Conservation (phyloP, 1,140 invertebrate genomes). For the Panagrolaimus sp. region DNA sequence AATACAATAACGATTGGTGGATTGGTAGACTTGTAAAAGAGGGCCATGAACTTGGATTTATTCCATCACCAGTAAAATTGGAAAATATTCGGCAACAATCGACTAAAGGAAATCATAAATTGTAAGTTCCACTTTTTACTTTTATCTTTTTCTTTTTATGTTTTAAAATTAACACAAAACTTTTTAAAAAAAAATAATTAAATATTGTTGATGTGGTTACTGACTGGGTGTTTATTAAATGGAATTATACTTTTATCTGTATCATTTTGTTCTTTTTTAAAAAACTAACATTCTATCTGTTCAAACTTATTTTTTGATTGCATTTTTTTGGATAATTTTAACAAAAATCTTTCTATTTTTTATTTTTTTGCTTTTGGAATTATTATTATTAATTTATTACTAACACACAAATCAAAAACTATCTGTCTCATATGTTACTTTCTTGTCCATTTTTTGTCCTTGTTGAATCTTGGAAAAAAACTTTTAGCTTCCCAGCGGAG, state of each 20-base stretch:
- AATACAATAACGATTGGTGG: conserved; percentile 99
- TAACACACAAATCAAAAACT: too few relatives aligned
- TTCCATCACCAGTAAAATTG: conserved; percentile 65
- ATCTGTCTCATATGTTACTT: too few relatives aligned
- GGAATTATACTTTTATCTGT: too few relatives aligned
- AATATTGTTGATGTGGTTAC: too few relatives aligned
- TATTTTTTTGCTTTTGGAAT: too few relatives aligned
- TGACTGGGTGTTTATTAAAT: too few relatives aligned
- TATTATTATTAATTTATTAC: too few relatives aligned
- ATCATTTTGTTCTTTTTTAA: conserved; percentile 45
- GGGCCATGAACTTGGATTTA: conserved; percentile 94
- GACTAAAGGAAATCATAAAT: conserved; percentile 42
- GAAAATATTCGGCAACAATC: conserved; percentile 48
- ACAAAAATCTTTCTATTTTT: too few relatives aligned
- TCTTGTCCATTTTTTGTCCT: too few relatives aligned
- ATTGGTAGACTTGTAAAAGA: conserved; percentile 94
- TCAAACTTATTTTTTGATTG: background rate
- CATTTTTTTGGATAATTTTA: conserved; percentile 12
- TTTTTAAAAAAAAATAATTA: too few relatives aligned
- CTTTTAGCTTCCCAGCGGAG: too few relatives aligned
- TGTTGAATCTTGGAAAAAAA: too few relatives aligned
- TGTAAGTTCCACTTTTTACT: conserved; percentile 30
- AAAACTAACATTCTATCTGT: conserved; percentile 65
- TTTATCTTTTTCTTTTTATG: background rate
- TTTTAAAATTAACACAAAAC: background rate